Base-by-base conservation (phyloP, 2,113 vertebrate genomes). In the Ceyx melanurus region DNA sequence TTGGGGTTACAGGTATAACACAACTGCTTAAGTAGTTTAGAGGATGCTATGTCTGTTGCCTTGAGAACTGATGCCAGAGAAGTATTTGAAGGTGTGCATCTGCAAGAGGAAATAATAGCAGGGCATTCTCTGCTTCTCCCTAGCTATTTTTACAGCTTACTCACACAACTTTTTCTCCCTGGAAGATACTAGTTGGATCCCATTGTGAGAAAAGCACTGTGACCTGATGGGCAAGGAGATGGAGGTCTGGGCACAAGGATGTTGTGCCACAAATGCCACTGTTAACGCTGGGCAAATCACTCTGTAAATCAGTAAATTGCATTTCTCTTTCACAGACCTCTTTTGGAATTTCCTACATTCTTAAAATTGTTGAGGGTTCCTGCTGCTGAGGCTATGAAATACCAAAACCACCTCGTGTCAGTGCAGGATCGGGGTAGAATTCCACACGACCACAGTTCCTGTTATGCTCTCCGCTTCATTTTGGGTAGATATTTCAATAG, bases 81-180 rank as follows among this genome's bases (percentile, higher is more conserved):
- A 91, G 61, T 76, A 29, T 82, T 64, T 64, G 48, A 80, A 89
- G 89, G 42, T 21, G 23, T 67, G 17, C 29, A 21, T 93, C 87
- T 91, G 68, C 82, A 57, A 83, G 75, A 89, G 60, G 87, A 66
- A 86, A 53, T 62, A n/a, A 48, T 82, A 77, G 79, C 35, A 71
- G n/a, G 42, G 14, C 46, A 50, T 89, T 80, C 71, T 62, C 82
- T 65, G n/a, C 28, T 67, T 66, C 46, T 82, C 80, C 61, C 6
- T 20, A 62, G 54, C 37, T 95, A 28, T 87, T 89, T 89, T 88
- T 79, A 57, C 48, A 92, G 60, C 87, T 95, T 71, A 23, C 51
- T 82, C 60, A 43, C 60, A 85, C 46, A 43, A 37, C 5, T 18
- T 85, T 89, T 92, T 31, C 51, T 68, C 18, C 56, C 94, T 87